Conservation (phyloP, 2,113 vertebrate genomes). For the Bos javanicus region DNA sequence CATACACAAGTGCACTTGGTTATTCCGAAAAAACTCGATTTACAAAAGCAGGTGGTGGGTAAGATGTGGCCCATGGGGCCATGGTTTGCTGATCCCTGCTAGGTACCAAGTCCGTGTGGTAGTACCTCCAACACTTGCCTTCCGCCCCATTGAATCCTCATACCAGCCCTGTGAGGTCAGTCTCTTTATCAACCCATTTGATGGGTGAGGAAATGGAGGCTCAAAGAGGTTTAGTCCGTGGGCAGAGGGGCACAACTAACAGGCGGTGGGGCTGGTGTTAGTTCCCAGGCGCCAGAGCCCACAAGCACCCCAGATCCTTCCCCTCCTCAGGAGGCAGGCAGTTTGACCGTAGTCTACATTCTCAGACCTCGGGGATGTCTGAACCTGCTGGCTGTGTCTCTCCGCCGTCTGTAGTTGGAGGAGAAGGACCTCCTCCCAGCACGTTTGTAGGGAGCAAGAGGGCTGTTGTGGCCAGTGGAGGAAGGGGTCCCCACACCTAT, state of each 20-base stretch:
- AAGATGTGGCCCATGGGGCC: accelerated
- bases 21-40: background rate
- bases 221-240: background rate
- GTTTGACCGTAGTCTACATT: background rate
- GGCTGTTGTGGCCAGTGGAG: accelerated
- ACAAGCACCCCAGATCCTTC: background rate
- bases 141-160: accelerated
- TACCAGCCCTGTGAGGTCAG: accelerated
- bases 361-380: background rate
- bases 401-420: background rate
- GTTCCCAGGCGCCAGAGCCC: background rate
- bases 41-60: accelerated
- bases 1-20: accelerated
- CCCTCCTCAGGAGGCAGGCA: background rate
- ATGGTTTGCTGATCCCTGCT: background rate
- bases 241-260: background rate
- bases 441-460: accelerated
- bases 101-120: accelerated
- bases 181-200: background rate
- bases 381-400: accelerated
- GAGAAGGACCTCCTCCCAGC: background rate
- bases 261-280: background rate
- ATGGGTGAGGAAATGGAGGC: background rate
- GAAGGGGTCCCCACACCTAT: background rate
- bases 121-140: accelerated